These are phyloP conservation scores for Barnardius zonarius DNA, from an alignment of 2,113 vertebrate genomes.

Conservation along the genomic window DNA sequence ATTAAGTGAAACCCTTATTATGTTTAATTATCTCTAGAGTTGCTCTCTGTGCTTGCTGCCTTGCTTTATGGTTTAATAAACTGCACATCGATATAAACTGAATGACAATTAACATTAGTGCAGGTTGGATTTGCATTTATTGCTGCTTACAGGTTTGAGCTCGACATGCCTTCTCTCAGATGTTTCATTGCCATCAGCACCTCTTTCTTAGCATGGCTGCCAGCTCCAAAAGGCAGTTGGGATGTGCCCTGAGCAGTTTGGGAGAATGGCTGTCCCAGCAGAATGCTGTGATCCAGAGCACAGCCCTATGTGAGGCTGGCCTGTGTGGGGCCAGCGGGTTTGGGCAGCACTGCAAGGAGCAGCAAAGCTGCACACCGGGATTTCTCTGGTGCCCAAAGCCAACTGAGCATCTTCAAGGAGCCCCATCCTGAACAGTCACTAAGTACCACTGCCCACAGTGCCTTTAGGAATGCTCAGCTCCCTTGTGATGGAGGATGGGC, in stretches of 20 bases:
- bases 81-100: constrained; percentile 57
- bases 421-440: rapidly evolving
- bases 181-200: background rate
- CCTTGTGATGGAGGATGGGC: background rate
- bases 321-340: background rate
- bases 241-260: background rate
- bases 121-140: constrained; percentile 9
- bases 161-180: background rate
- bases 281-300: background rate
- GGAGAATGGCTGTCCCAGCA: background rate
- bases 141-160: constrained; percentile 22
- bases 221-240: background rate
- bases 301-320: rapidly evolving
- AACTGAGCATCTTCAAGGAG: background rate
- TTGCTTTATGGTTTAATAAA: constrained; percentile 74
- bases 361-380: rapidly evolving
- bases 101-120: constrained; percentile 54
- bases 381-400: background rate
- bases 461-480: background rate
- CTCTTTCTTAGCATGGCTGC: background rate
- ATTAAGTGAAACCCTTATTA: constrained; percentile 72
- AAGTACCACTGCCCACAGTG: too few species aligned
- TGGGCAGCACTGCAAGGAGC: background rate
- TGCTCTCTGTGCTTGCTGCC: constrained; percentile 55
- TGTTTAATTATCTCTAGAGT: constrained; percentile 71